A percentile compares a stretch with the other conserved stretches of the same genome.
Conservation (phyloP, 2,797 vertebrate species). For the Hoplostethus atlanticus region DNA sequence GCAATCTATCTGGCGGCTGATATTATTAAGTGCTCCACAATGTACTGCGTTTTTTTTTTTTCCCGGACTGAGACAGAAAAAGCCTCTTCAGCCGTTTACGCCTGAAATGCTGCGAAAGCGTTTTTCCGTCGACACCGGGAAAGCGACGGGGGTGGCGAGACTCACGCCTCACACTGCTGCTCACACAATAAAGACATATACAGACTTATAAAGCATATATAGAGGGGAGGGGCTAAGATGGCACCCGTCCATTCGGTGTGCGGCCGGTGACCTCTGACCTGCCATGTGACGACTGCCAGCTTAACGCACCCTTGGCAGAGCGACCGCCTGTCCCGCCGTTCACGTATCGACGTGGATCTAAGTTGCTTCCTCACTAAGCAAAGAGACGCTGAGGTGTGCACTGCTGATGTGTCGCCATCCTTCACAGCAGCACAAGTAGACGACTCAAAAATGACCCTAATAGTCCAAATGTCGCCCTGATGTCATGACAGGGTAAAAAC, state of each 20-base stretch:
- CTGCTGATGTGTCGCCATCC: not conserved
- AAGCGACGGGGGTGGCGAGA: constrained; percentile 40
- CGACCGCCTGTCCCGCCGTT: constrained; percentile 85
- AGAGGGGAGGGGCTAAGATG: constrained; percentile 71
- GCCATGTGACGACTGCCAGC: constrained; percentile 85
- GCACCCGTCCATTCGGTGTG: constrained; percentile 85
- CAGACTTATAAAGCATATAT: constrained; percentile 86
- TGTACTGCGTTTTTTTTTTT: constrained; percentile 16
- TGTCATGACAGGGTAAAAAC: not conserved
- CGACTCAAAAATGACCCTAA: not conserved
- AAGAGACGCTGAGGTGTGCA: not conserved
- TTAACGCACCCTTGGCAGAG: constrained; percentile 91
- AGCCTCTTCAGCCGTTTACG: constrained; percentile 63
- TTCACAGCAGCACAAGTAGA: not conserved
- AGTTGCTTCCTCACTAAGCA: not conserved
- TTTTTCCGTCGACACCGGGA: constrained; percentile 57
- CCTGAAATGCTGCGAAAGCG: constrained; percentile 61
- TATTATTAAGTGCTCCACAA: constrained; percentile 58
- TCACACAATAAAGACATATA: constrained; percentile 58
- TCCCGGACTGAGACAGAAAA: constrained; percentile 43
- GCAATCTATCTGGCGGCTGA: constrained; percentile 42
- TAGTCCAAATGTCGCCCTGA: not conserved
- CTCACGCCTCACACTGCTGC: constrained; percentile 20
- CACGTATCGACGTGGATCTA: not conserved
- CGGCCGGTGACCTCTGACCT: constrained; percentile 82